Evolutionary conservation across 1,140 invertebrate genomes (phyloP), one percentile per base, ranked within the genome.

Genomic region (Rhagoletis zephyria): DNA sequence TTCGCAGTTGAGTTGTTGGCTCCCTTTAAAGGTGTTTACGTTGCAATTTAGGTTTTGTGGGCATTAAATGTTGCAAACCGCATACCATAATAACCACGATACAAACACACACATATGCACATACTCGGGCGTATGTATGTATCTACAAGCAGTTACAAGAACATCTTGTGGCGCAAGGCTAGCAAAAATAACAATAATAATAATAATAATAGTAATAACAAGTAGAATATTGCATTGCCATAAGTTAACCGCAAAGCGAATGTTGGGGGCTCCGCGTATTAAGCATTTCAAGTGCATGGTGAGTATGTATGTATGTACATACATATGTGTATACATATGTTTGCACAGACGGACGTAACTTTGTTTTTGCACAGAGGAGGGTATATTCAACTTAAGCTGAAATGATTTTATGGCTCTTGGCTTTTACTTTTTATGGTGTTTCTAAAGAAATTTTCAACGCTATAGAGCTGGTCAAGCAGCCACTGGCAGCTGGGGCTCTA

Each of bases 11-110:
- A 81, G 48, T 81, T 59, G 74, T 81, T 81, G 74, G 45, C 48
- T 81, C 74, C 85, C 85, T 85, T 85, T 85, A 85, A 85, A 85
- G 85, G 85, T 85, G 85, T 63, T 85, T 85, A 63, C 85, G 74
- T 81, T 81, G 48, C 51, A 81, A 81, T 56, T 81, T 81, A 81
- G 74, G 74, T 81, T 81, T 81, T 81, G 74, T 81, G 74, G 74
- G 74, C 45, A 81, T 81, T 59, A 81, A 81, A 81, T 56, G 74
- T 56, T 12, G 74, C 74, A 81, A 81, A 81, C 74, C 48, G 19
- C 74, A 81, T 16, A 16, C 74, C 48, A 81, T 81, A 81, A 74
- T 81, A 56, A 51, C 45, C 51, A 67, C 42, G 30, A 30, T 30
- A 30, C 30, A 30, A 30, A 30, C 30, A 30, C 30, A 30, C 30